These are phyloP conservation scores for Diplolepis rosae DNA, from an alignment of 2,888 invertebrate species.

Conservation along the genomic window DNA sequence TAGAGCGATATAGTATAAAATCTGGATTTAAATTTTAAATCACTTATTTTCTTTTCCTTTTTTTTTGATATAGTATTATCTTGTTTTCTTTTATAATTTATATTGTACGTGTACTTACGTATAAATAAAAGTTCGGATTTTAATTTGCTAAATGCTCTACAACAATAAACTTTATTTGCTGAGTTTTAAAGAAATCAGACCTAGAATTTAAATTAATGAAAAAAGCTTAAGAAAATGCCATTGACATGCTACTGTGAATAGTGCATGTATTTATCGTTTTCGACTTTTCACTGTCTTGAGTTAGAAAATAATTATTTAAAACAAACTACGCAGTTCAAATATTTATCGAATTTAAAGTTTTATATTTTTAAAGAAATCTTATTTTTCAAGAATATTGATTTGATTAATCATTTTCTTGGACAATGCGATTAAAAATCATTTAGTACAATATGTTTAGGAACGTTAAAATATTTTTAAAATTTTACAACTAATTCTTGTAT, in stretches of 20 bases:
- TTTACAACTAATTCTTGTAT: background rate
- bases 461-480: background rate
- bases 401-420: too few relatives aligned
- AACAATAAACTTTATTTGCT: background rate
- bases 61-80: background rate
- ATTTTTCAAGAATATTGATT: background rate
- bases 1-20: background rate
- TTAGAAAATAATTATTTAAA: background rate
- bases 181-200: background rate
- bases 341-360: background rate
- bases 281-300: background rate
- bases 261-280: conserved; percentile 8
- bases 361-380: background rate
- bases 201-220: background rate
- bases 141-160: background rate
- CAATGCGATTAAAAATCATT: background rate
- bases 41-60: background rate
- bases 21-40: background rate
- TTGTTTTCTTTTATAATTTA: background rate
- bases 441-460: background rate
- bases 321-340: background rate
- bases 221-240: background rate
- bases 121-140: background rate
- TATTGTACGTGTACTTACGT: background rate
- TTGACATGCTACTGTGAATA: background rate